Evolutionary conservation across 2,113 vertebrate genomes (phyloP).

Genomic region (Bubalus kerabau): DNA sequence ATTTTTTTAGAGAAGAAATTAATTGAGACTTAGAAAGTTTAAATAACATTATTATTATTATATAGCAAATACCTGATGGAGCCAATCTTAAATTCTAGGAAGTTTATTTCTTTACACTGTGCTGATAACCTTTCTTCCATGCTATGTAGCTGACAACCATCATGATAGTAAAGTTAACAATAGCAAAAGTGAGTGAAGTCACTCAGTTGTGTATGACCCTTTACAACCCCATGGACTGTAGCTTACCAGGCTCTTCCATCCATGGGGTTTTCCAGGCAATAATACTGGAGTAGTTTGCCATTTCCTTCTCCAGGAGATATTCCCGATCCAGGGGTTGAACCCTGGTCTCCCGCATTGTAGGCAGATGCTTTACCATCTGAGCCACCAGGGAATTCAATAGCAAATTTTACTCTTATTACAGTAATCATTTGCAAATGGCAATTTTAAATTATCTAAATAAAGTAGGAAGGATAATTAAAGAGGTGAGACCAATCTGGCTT

Average conservation of each 20-base stretch:
- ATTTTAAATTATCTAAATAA: neutral
- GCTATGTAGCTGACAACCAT: neutral
- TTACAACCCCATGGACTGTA: accelerated
- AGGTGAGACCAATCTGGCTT: neutral
- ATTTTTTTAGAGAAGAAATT: neutral
- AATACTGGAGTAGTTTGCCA: neutral
- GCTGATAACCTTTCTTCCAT: neutral
- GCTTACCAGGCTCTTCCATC: neutral
- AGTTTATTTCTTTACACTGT: neutral
- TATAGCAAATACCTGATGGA: neutral
- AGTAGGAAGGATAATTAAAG: neutral
- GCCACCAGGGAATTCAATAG: neutral
- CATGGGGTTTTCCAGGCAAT: neutral
- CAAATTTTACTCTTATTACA: neutral
- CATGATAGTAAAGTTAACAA: neutral
- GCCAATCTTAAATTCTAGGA: neutral
- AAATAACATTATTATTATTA: neutral
- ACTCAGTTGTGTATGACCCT: accelerated
- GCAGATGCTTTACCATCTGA: neutral
- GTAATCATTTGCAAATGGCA: neutral
- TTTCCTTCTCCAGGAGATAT: neutral
- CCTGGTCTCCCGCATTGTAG: neutral
- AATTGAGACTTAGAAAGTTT: neutral
- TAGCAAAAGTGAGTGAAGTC: neutral
- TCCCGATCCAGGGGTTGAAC: neutral